Percentiles rank a stretch among this genome's conserved stretches.
phyloP scores from a whole-genome alignment of 2,113 vertebrate species.

The Climacteris rufus region DNA sequence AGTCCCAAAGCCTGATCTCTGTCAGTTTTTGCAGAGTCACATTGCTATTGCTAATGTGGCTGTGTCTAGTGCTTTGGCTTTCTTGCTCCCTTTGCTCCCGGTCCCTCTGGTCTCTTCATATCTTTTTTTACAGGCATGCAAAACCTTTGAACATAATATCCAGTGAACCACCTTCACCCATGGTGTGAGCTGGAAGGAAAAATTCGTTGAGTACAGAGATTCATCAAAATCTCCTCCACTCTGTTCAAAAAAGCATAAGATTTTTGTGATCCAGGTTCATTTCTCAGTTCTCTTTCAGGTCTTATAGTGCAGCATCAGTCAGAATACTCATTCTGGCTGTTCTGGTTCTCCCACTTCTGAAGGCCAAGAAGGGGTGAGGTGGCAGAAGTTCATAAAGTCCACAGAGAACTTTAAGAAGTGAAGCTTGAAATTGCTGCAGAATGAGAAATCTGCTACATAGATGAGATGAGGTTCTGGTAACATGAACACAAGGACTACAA shows the following conservation, averaged over 20 bases:
- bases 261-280: background rate
- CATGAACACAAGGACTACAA: background rate
- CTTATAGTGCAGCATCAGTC: background rate
- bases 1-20: background rate
- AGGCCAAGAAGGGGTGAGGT: background rate
- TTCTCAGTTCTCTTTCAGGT: background rate
- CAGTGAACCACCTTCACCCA: background rate
- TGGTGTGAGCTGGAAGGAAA: background rate
- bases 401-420: background rate
- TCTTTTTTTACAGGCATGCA: background rate
- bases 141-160: background rate
- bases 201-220: background rate
- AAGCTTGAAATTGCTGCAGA: constrained; percentile 10
- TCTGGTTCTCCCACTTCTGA: background rate
- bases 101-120: background rate
- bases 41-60: background rate
- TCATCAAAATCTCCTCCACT: background rate
- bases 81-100: background rate
- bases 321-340: background rate
- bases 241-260: background rate
- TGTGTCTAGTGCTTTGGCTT: background rate
- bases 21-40: background rate
- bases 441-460: background rate
- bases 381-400: background rate
- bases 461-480: background rate